These are phyloP conservation scores for Lagodon rhomboides DNA, from an alignment of 2,797 vertebrate species.

Conservation along the genomic window DNA sequence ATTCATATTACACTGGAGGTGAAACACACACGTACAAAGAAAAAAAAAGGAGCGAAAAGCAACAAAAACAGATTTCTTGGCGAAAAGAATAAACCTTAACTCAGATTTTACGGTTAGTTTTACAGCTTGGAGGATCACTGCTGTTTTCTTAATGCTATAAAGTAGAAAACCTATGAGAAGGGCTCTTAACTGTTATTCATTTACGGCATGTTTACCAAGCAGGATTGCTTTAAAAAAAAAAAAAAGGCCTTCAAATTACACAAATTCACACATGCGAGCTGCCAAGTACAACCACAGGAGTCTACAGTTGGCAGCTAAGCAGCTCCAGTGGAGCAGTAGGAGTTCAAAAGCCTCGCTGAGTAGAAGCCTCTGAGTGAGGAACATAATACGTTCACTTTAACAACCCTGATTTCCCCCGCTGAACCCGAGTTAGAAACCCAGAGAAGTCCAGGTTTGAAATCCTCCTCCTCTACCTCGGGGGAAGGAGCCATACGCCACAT, in stretches of 20 bases:
- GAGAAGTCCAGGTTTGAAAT: conserved; percentile 30
- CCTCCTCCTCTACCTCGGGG: conserved; percentile 8
- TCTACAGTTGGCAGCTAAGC: conserved; percentile 56
- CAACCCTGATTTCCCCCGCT: conserved; percentile 53
- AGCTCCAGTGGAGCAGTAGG: conserved; percentile 57
- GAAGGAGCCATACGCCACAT: neutral
- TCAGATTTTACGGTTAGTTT: neutral
- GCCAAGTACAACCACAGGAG: conserved; percentile 75
- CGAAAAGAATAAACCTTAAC: neutral
- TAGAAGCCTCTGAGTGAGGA: conserved; percentile 43
- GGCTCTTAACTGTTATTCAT: conserved; percentile 31
- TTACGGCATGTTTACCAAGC: conserved; percentile 46
- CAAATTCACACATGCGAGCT: conserved; percentile 59
- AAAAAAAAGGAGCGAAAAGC: neutral
- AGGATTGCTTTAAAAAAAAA: conserved; percentile 15
- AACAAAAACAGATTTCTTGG: neutral
- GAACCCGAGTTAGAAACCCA: conserved; percentile 41
- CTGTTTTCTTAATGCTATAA: conserved; percentile 7
- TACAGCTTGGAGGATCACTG: neutral
- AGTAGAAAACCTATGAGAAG: conserved; percentile 1
- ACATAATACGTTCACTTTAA: conserved; percentile 55
- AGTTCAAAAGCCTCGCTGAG: conserved; percentile 57
- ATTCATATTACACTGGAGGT: neutral
- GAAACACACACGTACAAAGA: neutral
- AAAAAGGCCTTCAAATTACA: conserved; percentile 55